Base-by-base conservation (phyloP, 2,113 vertebrate species). In the Pangasianodon hypophthalmus region DNA sequence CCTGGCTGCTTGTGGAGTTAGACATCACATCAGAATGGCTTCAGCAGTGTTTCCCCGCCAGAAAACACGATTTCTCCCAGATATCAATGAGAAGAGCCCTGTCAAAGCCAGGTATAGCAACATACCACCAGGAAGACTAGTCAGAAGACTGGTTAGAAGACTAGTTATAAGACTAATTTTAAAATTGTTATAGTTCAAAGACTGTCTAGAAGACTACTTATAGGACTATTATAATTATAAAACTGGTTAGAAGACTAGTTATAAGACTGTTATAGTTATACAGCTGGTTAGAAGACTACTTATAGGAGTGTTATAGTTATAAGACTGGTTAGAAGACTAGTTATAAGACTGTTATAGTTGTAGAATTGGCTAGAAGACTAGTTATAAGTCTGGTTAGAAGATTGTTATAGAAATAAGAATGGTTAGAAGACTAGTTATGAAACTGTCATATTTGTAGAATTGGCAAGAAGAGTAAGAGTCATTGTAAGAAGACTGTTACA, bases 81-180 rank as follows among this genome's bases (percentile, higher is more conserved):
- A 89, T 32, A 89, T 89, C 83, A 85, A 37, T 8, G 14, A 50
- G 69, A 73, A 14, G 21, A 79, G 56, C 44, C 19, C 1, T 18
- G 67, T 41, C 19, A 85, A 71, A 84, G 2, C 50, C 83, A 60
- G 88, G 88, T 88, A 71, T 1, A 54, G 67, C 7, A 37, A 26
- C 62, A 37, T 1, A 8, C 54, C 52, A 19, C 80, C 4, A 50
- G 6, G 18, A 54, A 54, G 41, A 52, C 29, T 56, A 82, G 80
- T 37, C 13, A 2, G 16, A 73, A 48, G 75, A 79, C 44, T 81
- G 18, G 50, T 8, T 81, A 13, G 1, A 13, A 81, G 50, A 82
- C 50, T 52, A 18, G 11, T 26, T 79, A n/a, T 2, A n/a, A 29
- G 8, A 29, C 9, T 67, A n/a, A 2, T 67, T 67, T 37, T 37